Evolutionary conservation across 2,888 invertebrate species (phyloP).

Genomic region (Agriopis aurantiaria): DNA sequence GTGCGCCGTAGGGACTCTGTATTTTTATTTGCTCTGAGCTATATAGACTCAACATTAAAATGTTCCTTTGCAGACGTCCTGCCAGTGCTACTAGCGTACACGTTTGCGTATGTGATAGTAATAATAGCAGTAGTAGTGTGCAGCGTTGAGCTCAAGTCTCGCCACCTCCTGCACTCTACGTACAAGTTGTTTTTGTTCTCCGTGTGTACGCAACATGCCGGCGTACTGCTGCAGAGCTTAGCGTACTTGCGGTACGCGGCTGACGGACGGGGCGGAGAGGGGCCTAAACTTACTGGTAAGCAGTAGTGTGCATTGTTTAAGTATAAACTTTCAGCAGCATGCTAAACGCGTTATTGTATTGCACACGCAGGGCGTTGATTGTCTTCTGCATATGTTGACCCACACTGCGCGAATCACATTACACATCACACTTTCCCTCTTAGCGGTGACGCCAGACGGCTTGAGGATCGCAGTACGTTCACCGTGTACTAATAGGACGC

Average conservation of each 20-base stretch:
- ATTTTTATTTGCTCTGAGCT: too few species aligned
- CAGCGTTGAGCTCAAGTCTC: constrained; percentile 90
- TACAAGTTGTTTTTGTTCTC: constrained; percentile 94
- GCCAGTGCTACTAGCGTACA: constrained; percentile 92
- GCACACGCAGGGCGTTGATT: too few species aligned
- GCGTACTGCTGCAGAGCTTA: constrained; percentile 89
- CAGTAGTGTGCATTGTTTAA: constrained; percentile 5
- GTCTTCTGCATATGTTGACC: too few species aligned
- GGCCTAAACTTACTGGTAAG: constrained; percentile 79
- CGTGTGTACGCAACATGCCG: constrained; percentile 89
- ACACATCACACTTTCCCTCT: too few species aligned
- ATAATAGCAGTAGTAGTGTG: constrained; percentile 91
- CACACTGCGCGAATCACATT: too few species aligned
- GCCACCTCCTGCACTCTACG: constrained; percentile 94
- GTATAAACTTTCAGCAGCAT: too few species aligned
- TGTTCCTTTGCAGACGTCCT: constrained; percentile 90
- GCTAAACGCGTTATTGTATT: too few species aligned
- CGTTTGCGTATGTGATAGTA: constrained; percentile 90
- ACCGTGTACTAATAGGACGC: too few species aligned
- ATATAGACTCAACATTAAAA: too few species aligned
- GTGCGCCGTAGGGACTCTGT: too few species aligned
- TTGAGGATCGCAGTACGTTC: too few species aligned
- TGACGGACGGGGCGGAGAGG: constrained; percentile 88
- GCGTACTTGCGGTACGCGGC: constrained; percentile 92
- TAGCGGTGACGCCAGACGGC: too few species aligned